Conservation (phyloP, 1,140 invertebrate genomes). For the Cylas formicarius region DNA sequence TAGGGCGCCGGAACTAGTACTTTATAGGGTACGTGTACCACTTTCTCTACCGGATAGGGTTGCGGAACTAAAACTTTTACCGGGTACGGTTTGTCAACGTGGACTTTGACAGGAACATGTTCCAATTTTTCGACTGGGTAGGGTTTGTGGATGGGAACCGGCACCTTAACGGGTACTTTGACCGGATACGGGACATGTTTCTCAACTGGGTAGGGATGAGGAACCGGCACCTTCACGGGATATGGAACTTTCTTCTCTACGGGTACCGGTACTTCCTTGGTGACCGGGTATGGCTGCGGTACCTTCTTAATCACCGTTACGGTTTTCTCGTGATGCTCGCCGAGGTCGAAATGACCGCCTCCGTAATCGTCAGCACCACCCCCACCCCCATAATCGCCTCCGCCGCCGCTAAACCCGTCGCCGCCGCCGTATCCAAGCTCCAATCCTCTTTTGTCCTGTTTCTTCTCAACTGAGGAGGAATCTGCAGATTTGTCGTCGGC, state of each 20-base stretch:
- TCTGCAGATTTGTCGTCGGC: conserved; percentile 37
- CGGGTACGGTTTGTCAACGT: conserved; percentile 57
- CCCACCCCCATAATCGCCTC: conserved; percentile 38
- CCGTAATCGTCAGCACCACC: conserved; percentile 23
- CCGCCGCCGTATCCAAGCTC: conserved; percentile 53
- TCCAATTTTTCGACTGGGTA: conserved; percentile 66
- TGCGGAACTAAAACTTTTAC: conserved; percentile 58
- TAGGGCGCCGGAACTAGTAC: conserved; percentile 56
- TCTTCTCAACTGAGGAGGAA: conserved; percentile 43
- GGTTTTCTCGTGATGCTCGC: conserved; percentile 59
- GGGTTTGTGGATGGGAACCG: conserved; percentile 58
- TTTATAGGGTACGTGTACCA: conserved; percentile 55
- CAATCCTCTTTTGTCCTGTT: conserved; percentile 57
- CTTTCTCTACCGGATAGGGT: conserved; percentile 62
- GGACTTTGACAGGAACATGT: conserved; percentile 64
- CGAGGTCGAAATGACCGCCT: conserved; percentile 14
- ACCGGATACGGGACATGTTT: conserved; percentile 60
- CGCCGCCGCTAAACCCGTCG: conserved; percentile 48
- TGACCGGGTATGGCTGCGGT: conserved; percentile 36
- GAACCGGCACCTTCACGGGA: conserved; percentile 49
- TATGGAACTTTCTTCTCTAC: conserved; percentile 56
- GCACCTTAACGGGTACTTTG: conserved; percentile 54
- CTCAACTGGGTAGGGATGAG: conserved; percentile 62
- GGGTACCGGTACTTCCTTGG: conserved; percentile 38
- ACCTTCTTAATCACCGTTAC: conserved; percentile 69